phyloP scores from a whole-genome alignment of 2,797 vertebrate genomes.

The Epinephelus coioides region DNA sequence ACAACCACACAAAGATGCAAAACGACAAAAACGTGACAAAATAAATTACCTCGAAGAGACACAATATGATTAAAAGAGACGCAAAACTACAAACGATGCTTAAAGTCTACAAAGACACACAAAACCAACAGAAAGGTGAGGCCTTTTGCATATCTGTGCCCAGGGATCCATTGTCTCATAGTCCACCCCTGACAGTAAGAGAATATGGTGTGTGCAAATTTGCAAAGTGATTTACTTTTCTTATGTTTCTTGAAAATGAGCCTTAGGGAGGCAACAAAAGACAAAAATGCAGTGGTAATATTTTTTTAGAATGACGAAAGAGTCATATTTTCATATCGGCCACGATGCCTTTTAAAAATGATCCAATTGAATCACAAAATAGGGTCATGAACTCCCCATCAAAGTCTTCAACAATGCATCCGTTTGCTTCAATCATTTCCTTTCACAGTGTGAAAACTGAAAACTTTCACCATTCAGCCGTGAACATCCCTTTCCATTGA shows the following conservation, averaged over 20 bases:
- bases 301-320: background rate
- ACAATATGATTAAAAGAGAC: too few species aligned
- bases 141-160: too few species aligned
- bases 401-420: conserved; percentile 5
- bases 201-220: too few species aligned
- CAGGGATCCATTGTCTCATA: too few species aligned
- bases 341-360: background rate
- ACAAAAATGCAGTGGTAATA: background rate
- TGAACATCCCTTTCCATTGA: conserved; percentile 37
- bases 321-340: background rate
- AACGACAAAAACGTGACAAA: too few species aligned
- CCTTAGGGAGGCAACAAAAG: background rate
- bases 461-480: conserved; percentile 41
- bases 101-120: too few species aligned
- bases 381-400: conserved; percentile 8
- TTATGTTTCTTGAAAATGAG: background rate
- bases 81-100: too few species aligned
- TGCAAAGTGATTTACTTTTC: background rate
- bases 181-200: too few species aligned
- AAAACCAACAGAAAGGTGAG: too few species aligned
- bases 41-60: too few species aligned
- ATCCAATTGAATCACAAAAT: conserved; percentile 7
- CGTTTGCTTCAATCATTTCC: background rate
- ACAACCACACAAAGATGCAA: too few species aligned
- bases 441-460: background rate